These are phyloP conservation scores for Aphelinus atriplicis DNA, from an alignment of 1,140 invertebrate species.

Conservation along the genomic window DNA sequence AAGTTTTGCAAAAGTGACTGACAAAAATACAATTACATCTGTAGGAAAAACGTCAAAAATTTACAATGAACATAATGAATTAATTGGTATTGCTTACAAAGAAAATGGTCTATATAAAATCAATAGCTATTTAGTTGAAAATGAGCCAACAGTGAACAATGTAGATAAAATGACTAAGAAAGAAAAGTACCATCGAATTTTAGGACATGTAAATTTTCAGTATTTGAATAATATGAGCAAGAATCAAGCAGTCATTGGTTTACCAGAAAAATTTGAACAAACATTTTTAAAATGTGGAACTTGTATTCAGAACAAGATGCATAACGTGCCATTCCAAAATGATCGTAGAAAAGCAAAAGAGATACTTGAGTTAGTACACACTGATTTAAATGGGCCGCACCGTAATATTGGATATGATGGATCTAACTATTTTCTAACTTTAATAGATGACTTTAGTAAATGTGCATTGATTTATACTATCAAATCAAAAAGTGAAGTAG, in stretches of 20 bases:
- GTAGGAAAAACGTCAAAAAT: not conserved
- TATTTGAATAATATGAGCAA: conserved; percentile 21
- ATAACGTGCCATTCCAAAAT: conserved; percentile 8
- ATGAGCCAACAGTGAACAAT: not conserved
- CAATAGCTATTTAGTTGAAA: conserved; percentile 23
- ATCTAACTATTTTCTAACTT: conserved; percentile 6
- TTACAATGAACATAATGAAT: not conserved
- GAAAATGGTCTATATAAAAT: conserved; percentile 20
- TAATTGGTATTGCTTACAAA: not conserved
- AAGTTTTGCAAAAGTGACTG: conserved; percentile 1
- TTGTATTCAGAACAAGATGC: conserved; percentile 19
- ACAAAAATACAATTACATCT: conserved; percentile 12
- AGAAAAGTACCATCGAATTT: conserved; percentile 21
- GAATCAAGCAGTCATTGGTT: conserved; percentile 1
- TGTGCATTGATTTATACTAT: not conserved
- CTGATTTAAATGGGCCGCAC: conserved; percentile 7
- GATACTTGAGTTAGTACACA: not conserved
- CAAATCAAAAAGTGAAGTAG: not conserved
- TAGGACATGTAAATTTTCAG: conserved; percentile 6
- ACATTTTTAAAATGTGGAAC: conserved; percentile 4
- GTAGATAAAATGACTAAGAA: conserved; percentile 2
- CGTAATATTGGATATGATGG: conserved; percentile 4
- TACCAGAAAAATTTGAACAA: not conserved
- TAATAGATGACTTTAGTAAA: not conserved
- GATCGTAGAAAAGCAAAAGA: not conserved